These are phyloP conservation scores for Neoascia interrupta DNA, from an alignment of 2,888 invertebrate genomes.

Conservation along the genomic window DNA sequence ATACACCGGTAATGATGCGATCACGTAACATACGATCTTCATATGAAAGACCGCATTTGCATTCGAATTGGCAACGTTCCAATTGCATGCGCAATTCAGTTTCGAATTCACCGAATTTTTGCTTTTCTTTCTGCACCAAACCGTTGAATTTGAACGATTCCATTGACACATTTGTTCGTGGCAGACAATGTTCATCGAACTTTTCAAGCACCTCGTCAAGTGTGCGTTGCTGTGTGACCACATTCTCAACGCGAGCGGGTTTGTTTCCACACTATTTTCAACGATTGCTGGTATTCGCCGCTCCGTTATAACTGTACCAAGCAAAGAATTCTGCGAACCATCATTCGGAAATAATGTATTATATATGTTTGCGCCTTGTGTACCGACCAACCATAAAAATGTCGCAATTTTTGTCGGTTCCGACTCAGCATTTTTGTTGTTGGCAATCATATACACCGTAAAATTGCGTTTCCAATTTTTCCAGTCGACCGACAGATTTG, in stretches of 20 bases:
- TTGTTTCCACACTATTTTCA: not conserved
- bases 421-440: not conserved
- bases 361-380: slow-evolving; percentile 11
- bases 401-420: not conserved
- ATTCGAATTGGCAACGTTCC: slow-evolving; percentile 50
- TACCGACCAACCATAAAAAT: slow-evolving; percentile 43
- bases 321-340: not conserved
- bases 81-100: slow-evolving; percentile 56
- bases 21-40: slow-evolving; percentile 60
- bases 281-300: not conserved
- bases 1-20: slow-evolving; percentile 52
- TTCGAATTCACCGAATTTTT: slow-evolving; percentile 53
- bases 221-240: slow-evolving; percentile 11
- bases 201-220: too few species aligned
- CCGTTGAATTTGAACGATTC: slow-evolving; percentile 61
- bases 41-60: not conserved
- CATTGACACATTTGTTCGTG: slow-evolving; percentile 32
- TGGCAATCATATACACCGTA: not conserved
- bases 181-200: slow-evolving; percentile 55
- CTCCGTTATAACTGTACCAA: not conserved
- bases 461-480: slow-evolving; percentile 22
- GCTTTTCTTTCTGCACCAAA: slow-evolving; percentile 54
- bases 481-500: slow-evolving; percentile 15
- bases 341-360: not conserved
- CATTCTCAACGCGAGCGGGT: too few species aligned